Conservation (phyloP, 2,113 vertebrate genomes). For the Tachuris rubrigastra region DNA sequence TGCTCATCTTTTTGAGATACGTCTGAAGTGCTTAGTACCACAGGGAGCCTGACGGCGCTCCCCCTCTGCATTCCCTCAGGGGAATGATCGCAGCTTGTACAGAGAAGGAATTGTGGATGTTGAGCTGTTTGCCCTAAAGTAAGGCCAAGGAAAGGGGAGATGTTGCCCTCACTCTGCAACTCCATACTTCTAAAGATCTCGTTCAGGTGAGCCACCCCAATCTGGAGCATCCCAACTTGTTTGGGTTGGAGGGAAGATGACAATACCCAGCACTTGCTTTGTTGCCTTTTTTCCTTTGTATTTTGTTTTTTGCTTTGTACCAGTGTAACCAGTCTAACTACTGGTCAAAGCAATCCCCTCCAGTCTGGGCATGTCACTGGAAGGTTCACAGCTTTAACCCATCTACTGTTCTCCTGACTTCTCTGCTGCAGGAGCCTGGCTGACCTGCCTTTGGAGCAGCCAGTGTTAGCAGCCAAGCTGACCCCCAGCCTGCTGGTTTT, state of each 20-base stretch:
- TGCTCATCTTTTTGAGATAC: background rate
- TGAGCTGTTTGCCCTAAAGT: background rate
- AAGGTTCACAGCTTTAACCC: background rate
- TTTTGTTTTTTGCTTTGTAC: background rate
- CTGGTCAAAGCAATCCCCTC: background rate
- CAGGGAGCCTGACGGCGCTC: fast-evolving
- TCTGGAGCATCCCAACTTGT: background rate
- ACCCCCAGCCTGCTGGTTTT: background rate
- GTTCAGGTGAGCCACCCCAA: background rate
- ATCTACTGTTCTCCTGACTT: background rate
- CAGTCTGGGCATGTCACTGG: fast-evolving
- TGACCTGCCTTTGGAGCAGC: background rate
- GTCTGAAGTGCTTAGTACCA: background rate
- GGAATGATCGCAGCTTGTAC: fast-evolving
- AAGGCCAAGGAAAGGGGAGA: background rate
- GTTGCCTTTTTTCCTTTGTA: background rate
- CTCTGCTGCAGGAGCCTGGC: background rate
- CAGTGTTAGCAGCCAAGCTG: background rate
- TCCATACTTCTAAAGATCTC: background rate
- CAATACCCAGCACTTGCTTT: background rate
- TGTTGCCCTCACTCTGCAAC: background rate
- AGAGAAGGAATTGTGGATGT: background rate
- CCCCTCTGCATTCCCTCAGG: fast-evolving
- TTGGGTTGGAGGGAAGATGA: background rate
- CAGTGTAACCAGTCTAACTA: background rate